Conservation (phyloP, 37 sponge, comb jelly and placozoan species). For the Oopsacas minuta region DNA sequence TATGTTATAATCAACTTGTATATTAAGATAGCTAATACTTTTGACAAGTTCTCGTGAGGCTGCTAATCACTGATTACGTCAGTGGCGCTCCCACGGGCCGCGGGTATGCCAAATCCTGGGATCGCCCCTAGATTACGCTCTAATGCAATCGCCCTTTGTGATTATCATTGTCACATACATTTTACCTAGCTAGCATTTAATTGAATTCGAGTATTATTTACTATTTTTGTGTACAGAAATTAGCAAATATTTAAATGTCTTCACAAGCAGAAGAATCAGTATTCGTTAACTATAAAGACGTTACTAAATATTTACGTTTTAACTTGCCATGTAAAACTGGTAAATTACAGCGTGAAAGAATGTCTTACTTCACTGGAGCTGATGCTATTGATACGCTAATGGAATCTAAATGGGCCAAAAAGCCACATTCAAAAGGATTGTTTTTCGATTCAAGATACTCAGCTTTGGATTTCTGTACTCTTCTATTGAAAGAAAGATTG, state of each 20-base stretch:
- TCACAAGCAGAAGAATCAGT: neutral
- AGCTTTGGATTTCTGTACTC: neutral
- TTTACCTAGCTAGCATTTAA: neutral
- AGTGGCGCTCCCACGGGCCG: no score
- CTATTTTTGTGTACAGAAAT: neutral
- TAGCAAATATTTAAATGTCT: neutral
- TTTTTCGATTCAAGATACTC: conserved; percentile 1
- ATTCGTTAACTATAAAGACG: neutral
- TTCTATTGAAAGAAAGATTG: neutral
- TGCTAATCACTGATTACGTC: no score
- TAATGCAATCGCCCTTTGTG: no score
- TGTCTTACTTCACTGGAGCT: neutral
- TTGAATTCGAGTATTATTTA: neutral
- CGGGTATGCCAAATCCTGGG: no score
- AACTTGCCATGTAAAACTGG: neutral
- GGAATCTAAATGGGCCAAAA: neutral
- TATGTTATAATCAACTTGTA: no score
- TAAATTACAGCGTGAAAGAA: neutral
- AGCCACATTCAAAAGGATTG: neutral
- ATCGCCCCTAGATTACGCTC: no score
- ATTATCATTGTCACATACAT: neutral
- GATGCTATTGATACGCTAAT: neutral
- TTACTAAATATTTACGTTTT: neutral
- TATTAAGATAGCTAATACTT: no score
- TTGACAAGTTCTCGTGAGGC: no score